Evolutionary conservation across 1,140 invertebrate genomes (phyloP).

Genomic region (Calliphora vicina): DNA sequence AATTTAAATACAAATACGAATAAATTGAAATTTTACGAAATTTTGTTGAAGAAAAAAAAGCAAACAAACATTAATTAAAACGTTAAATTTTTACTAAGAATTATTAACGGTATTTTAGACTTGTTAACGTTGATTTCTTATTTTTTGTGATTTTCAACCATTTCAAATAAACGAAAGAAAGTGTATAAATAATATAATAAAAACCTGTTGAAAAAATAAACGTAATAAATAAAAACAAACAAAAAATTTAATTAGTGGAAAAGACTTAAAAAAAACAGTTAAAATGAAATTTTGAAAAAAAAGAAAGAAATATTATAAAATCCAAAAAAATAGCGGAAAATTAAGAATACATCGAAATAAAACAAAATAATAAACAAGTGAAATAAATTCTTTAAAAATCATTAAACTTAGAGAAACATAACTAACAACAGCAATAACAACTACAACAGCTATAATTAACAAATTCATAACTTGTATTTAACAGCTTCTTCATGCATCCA

Average conservation of each 20-base stretch:
- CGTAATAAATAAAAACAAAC: background rate
- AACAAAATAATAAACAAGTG: background rate
- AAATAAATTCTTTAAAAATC: background rate
- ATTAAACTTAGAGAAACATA: background rate
- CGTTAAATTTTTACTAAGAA: background rate
- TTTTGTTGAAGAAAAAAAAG: background rate
- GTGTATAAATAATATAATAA: slow-evolving; percentile 36
- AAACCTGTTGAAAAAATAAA: slow-evolving; percentile 23
- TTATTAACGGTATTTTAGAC: slow-evolving; percentile 1
- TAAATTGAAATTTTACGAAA: background rate
- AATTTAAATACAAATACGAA: background rate
- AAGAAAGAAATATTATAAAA: background rate
- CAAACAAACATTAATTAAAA: background rate
- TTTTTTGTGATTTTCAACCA: background rate
- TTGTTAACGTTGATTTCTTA: background rate
- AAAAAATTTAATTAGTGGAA: background rate
- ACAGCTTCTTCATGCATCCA: slow-evolving; percentile 1
- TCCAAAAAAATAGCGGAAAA: background rate
- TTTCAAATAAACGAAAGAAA: slow-evolving; percentile 26
- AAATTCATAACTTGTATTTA: slow-evolving; percentile 1
- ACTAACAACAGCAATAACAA: slow-evolving; percentile 10
- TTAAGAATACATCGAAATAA: background rate
- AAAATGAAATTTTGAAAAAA: background rate
- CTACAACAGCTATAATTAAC: background rate
- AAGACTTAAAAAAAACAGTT: background rate